Base-by-base conservation (phyloP, 2,888 invertebrate genomes). In the Sicus ferrugineus region DNA sequence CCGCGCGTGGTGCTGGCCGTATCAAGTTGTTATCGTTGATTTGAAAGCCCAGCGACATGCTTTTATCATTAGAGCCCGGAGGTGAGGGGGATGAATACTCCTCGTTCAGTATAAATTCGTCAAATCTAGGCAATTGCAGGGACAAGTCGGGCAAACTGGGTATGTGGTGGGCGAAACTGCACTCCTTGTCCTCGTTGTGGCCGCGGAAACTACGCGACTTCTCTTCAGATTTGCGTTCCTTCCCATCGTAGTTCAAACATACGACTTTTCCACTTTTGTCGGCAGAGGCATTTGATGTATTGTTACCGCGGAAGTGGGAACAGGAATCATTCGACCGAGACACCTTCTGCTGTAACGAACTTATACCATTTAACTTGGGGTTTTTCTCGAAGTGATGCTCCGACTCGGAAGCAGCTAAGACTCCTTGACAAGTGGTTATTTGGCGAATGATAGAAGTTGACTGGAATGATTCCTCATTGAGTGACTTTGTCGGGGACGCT, bases 161-260 rank as follows among this genome's bases (percentile, higher is more conserved):
- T 81, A 84, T 83, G 71, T 78, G 81, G 61, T 79, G 73, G 3
- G 59, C 54, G 11, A 62, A 59, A 1, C 66, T 11, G 56, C 14
- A 16, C 3, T 63, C 56, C 9, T 86, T 83, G 14, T 73, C 74
- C 4, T 80, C 79, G 75, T 89, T 88, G 38, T 88, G 87, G 79
- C 88, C 88, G 77, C 90, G 89, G 83, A 92, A 92, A 78, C 92
- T 92, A 73, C 91, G 90, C 2, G 92, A 91, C 81, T 92, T 92
- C 64, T 90, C 88, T 28, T 92, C 88, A 26, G 89, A 88, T 81
- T 88, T 89, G 73, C 87, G 86, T 34, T 87, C 81, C 70, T 83
- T 84, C 48, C 80, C 79, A 42, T 77, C 76, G 64, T 79, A 78
- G 64, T 76, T 78, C 54, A 31, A 26, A 56, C 19, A 26, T 7